These are phyloP conservation scores for Burhinus bistriatus DNA, from an alignment of 2,113 vertebrate species.

Conservation along the genomic window DNA sequence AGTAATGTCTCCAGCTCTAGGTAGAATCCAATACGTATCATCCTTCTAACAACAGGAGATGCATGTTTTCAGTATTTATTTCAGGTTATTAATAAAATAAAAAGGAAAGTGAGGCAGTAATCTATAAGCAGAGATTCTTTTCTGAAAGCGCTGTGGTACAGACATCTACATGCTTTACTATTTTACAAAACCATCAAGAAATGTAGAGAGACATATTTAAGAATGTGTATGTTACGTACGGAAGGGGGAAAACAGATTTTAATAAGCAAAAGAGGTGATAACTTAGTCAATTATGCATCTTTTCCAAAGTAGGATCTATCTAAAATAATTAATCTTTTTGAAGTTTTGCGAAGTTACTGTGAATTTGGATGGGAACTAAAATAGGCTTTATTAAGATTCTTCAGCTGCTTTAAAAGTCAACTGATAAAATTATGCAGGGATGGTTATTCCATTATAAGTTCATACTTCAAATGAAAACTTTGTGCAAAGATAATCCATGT, in stretches of 20 bases:
- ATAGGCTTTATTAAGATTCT: background rate
- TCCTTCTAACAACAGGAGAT: background rate
- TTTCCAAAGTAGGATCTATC: background rate
- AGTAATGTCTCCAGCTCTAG: background rate
- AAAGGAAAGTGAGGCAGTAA: background rate
- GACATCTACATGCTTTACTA: background rate
- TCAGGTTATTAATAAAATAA: background rate
- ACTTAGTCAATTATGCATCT: background rate
- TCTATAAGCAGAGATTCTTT: background rate
- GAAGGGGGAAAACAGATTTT: background rate
- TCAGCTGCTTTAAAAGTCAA: background rate
- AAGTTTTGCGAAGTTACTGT: background rate
- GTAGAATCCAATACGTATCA: background rate
- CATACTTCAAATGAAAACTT: background rate
- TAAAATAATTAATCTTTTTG: background rate
- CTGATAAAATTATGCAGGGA: background rate
- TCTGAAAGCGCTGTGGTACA: background rate
- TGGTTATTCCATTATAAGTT: background rate
- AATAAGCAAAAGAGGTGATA: background rate
- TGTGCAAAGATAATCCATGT: background rate
- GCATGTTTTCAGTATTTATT: background rate
- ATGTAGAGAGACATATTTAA: background rate
- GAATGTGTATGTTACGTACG: background rate
- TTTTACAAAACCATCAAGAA: background rate
- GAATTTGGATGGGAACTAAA: background rate